Conservation (phyloP, 2,113 vertebrate species). For the Scortum barcoo region DNA sequence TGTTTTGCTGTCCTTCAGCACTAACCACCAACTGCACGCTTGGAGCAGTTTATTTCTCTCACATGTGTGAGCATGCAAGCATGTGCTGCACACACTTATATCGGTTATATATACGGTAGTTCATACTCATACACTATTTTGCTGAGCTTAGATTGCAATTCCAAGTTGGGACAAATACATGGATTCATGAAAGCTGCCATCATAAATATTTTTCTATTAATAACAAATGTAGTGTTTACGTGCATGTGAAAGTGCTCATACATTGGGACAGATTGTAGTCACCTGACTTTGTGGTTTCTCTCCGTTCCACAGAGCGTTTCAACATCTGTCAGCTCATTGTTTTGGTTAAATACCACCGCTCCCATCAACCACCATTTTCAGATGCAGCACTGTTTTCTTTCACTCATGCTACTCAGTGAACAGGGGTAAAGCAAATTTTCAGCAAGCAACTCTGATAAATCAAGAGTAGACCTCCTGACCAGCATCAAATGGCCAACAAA, state of each 20-base stretch:
- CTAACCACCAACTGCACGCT: neutral
- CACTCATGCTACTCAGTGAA: neutral
- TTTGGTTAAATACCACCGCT: fast-evolving
- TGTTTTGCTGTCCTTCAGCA: constrained; percentile 12
- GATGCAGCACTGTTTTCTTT: neutral
- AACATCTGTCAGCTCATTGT: neutral
- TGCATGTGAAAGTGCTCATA: too few species aligned
- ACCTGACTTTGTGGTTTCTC: neutral
- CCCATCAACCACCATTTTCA: neutral
- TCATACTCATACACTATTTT: neutral
- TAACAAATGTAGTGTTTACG: too few species aligned
- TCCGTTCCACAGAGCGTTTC: neutral
- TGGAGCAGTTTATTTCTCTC: neutral
- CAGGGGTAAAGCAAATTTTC: neutral
- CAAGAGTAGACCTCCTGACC: neutral
- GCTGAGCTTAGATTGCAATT: too few species aligned
- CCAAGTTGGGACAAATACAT: neutral
- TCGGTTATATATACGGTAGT: neutral
- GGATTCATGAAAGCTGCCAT: neutral
- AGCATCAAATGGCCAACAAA: neutral
- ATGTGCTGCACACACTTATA: neutral
- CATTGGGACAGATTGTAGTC: too few species aligned
- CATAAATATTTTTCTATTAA: neutral
- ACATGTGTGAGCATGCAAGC: neutral
- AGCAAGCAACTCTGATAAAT: neutral